These are phyloP conservation scores for Phalacrocorax aristotelis DNA, from an alignment of 2,113 vertebrate species.

Conservation along the genomic window DNA sequence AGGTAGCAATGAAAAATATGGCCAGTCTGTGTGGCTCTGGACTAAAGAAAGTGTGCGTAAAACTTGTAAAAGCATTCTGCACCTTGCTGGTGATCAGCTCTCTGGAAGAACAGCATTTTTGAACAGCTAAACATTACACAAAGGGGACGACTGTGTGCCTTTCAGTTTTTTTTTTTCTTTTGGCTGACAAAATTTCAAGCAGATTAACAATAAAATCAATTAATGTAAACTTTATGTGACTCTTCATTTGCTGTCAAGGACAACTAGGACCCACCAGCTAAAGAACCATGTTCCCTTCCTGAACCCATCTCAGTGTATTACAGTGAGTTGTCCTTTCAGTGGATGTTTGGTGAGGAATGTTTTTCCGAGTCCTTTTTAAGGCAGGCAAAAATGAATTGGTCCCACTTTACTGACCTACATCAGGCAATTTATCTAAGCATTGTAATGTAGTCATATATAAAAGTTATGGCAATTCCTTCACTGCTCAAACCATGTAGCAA, in stretches of 20 bases:
- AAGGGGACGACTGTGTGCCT: neutral
- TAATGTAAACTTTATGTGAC: neutral
- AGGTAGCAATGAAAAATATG: neutral
- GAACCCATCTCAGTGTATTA: neutral
- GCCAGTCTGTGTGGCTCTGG: neutral
- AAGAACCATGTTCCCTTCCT: neutral
- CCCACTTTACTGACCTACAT: neutral
- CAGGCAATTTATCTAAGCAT: slow-evolving; percentile 12
- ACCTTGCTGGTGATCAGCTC: neutral
- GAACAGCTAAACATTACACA: neutral
- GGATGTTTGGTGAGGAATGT: slow-evolving; percentile 28
- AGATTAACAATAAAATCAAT: neutral
- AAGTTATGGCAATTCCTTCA: slow-evolving; percentile 6
- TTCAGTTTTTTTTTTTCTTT: neutral
- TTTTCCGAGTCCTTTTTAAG: slow-evolving; percentile 6
- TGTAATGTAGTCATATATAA: neutral
- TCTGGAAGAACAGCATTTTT: neutral
- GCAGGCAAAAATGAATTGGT: slow-evolving; percentile 31
- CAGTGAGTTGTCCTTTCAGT: slow-evolving; percentile 20
- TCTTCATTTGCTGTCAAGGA: slow-evolving; percentile 6
- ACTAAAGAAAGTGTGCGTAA: neutral
- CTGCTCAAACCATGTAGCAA: neutral
- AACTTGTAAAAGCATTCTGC: neutral
- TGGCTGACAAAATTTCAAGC: neutral
- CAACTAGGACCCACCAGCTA: neutral